Evolutionary conservation across 2,113 vertebrate genomes (phyloP).

Genomic region (Acanthochromis polyacanthus): DNA sequence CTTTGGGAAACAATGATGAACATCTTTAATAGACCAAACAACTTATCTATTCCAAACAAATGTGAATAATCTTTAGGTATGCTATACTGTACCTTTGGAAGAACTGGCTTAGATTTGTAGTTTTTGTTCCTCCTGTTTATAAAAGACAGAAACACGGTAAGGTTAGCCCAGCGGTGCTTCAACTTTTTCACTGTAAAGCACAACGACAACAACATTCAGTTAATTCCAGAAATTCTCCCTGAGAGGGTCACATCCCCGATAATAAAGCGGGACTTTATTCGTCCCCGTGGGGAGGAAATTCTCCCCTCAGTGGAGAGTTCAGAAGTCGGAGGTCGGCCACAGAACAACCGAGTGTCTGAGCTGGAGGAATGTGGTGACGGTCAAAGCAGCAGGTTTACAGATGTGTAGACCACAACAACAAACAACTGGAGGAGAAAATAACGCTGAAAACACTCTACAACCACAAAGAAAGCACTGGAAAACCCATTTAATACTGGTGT

Average conservation of each 20-base stretch:
- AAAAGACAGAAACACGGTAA: neutral
- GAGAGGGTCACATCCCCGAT: slow-evolving; percentile 28
- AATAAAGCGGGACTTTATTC: slow-evolving; percentile 35
- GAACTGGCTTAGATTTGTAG: slow-evolving; percentile 91
- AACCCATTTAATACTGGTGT: too few relatives aligned
- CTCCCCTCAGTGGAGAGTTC: slow-evolving; percentile 15
- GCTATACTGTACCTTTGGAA: slow-evolving; percentile 92
- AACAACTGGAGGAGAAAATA: neutral
- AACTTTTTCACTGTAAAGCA: neutral
- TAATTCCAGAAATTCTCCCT: slow-evolving; percentile 26
- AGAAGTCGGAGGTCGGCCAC: slow-evolving; percentile 50
- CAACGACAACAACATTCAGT: slow-evolving; percentile 18
- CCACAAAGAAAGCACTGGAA: too few relatives aligned
- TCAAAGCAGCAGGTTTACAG: slow-evolving; percentile 8
- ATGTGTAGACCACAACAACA: neutral
- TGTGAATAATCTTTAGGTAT: neutral
- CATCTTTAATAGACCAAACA: too few relatives aligned
- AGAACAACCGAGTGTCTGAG: slow-evolving; percentile 35
- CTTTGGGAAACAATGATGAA: too few relatives aligned
- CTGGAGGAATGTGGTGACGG: slow-evolving; percentile 48
- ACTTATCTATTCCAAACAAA: too few relatives aligned
- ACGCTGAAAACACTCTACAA: neutral
- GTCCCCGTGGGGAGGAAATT: slow-evolving; percentile 43
- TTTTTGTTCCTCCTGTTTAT: slow-evolving; percentile 93
- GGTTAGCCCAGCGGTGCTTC: neutral